Percentiles rank a stretch among this genome's conserved stretches.
These are phyloP conservation scores for Laothoe populi DNA, from an alignment of 2,888 invertebrate genomes.

Conservation along the genomic window DNA sequence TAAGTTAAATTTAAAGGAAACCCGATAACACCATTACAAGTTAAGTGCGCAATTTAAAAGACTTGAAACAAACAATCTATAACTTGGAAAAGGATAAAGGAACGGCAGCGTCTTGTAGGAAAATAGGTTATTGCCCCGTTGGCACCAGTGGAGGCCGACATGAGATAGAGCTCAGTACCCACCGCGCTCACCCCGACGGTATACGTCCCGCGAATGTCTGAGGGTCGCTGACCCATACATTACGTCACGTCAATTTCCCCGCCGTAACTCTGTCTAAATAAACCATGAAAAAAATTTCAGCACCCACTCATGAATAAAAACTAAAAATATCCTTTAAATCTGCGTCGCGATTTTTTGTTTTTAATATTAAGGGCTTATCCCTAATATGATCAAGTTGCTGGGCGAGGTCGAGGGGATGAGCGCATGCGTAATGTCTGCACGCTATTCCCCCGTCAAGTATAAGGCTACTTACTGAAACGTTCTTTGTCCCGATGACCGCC, in stretches of 20 bases:
- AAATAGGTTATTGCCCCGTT: neutral
- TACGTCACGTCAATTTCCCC: neutral
- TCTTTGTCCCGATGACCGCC: neutral
- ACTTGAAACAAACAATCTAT: neutral
- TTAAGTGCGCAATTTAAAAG: neutral
- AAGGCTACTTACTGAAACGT: neutral
- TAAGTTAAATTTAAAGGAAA: too few relatives aligned
- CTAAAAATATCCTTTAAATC: too few relatives aligned
- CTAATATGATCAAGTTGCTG: neutral
- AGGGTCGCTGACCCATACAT: conserved; percentile 11
- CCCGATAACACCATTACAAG: neutral
- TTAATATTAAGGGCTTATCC: neutral
- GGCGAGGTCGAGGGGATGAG: conserved; percentile 17
- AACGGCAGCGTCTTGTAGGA: neutral
- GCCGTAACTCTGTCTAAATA: neutral
- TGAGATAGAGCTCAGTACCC: conserved; percentile 5
- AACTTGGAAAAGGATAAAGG: neutral
- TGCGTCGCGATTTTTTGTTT: too few relatives aligned
- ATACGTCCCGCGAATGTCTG: neutral
- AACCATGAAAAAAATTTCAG: too few relatives aligned
- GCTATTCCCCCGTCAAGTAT: conserved; percentile 2
- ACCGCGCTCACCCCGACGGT: conserved; percentile 7
- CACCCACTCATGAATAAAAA: too few relatives aligned
- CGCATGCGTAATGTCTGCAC: conserved; percentile 35
- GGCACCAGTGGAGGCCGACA: neutral